A percentile compares a stretch with the other conserved stretches of the same genome.
These are phyloP conservation scores for Arvicanthis niloticus DNA, from an alignment of 2,113 vertebrate genomes.

Conservation along the genomic window DNA sequence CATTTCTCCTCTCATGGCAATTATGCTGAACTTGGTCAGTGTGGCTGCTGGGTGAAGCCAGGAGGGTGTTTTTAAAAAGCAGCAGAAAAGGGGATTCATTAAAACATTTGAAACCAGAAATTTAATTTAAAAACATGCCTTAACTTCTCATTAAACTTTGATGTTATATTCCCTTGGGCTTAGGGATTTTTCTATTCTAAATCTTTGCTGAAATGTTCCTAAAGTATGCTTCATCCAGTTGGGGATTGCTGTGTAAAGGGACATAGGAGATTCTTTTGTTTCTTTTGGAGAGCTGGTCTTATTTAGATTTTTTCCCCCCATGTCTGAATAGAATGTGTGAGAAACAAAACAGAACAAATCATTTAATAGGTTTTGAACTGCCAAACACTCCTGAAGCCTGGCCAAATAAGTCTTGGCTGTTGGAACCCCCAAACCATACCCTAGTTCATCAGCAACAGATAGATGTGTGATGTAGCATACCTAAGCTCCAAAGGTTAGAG, in stretches of 20 bases:
- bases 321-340: not conserved
- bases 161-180: conserved; percentile 59
- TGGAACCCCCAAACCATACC: not conserved
- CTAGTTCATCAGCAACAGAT: not conserved
- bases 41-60: not conserved
- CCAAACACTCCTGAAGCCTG: not conserved
- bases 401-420: not conserved
- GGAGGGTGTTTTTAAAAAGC: not conserved
- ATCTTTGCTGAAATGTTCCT: conserved; percentile 47
- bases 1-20: not conserved
- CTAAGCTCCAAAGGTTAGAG: not conserved
- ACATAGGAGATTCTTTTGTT: not conserved
- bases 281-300: not conserved
- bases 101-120: conserved; percentile 71
- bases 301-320: not conserved
- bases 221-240: not conserved
- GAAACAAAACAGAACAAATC: not conserved
- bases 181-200: conserved; percentile 55
- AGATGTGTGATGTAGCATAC: not conserved
- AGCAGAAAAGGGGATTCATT: conserved; percentile 57
- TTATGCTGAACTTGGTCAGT: conserved; percentile 60
- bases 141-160: conserved; percentile 71
- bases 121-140: conserved; percentile 71
- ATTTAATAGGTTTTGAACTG: not conserved
- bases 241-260: not conserved